Percentiles rank a stretch among this genome's conserved stretches.
These are phyloP conservation scores for Ephialtes manifestator DNA, from an alignment of 2,888 invertebrate species.

Conservation along the genomic window DNA sequence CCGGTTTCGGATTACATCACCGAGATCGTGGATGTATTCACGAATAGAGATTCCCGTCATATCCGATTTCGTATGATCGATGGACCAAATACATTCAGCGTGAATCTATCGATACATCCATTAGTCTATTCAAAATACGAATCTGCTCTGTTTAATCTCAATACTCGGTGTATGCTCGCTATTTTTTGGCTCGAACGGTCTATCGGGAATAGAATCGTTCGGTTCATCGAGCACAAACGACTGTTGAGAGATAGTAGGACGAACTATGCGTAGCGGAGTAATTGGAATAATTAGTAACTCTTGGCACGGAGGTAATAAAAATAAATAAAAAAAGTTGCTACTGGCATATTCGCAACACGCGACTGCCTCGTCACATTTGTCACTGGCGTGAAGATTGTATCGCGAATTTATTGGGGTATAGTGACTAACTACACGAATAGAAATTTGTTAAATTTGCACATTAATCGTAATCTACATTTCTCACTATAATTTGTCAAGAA, in stretches of 20 bases:
- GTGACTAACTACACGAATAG: too few relatives aligned
- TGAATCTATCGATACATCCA: background rate
- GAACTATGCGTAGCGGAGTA: background rate
- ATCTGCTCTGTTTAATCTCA: constrained; percentile 8
- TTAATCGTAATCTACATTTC: too few relatives aligned
- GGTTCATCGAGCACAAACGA: constrained; percentile 61
- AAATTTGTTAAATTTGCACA: too few relatives aligned
- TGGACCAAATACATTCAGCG: background rate
- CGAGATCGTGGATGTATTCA: constrained; percentile 14
- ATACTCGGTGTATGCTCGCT: background rate
- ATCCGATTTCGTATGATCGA: constrained; percentile 20
- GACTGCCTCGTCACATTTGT: too few relatives aligned
- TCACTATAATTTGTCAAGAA: too few relatives aligned
- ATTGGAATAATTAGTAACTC: constrained; percentile 60
- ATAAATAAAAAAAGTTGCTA: too few relatives aligned
- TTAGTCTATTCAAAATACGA: background rate
- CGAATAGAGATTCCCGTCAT: background rate
- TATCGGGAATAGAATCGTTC: constrained; percentile 56
- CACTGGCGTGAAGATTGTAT: too few relatives aligned
- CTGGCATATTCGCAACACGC: too few relatives aligned
- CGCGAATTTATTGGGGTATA: too few relatives aligned
- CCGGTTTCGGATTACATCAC: constrained; percentile 17
- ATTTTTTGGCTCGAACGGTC: constrained; percentile 42
- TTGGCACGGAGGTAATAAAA: constrained; percentile 46
- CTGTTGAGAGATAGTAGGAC: background rate